Percentiles rank a stretch among this genome's conserved stretches.
Conservation (phyloP, 2,113 vertebrate species). For the Oriolus oriolus region DNA sequence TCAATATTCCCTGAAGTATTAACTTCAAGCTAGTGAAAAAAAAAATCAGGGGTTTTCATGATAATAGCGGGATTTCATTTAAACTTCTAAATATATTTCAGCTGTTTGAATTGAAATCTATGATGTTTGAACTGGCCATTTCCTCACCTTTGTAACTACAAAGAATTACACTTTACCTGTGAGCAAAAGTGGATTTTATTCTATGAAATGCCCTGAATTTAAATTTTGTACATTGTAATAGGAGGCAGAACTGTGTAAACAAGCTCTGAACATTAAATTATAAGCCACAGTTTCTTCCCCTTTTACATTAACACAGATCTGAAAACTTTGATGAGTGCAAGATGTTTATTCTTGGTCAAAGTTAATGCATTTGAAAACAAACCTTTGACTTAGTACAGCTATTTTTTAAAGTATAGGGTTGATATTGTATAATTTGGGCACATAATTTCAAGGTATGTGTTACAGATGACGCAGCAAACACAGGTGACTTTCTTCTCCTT, state of each 20-base stretch:
- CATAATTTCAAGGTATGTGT: neutral
- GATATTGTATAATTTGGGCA: neutral
- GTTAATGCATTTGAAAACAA: neutral
- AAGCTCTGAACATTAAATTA: neutral
- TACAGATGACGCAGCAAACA: neutral
- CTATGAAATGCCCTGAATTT: neutral
- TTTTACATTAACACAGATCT: neutral
- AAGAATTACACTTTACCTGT: slow-evolving; percentile 24
- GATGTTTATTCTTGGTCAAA: neutral
- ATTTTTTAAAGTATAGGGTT: neutral
- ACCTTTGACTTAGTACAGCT: neutral
- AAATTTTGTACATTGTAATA: neutral
- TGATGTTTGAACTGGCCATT: slow-evolving; percentile 26
- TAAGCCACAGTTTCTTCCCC: neutral
- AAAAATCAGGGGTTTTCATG: slow-evolving; percentile 44
- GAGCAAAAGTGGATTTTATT: slow-evolving; percentile 2
- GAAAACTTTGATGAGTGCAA: neutral
- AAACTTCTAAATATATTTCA: slow-evolving; percentile 62
- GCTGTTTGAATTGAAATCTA: slow-evolving; percentile 45
- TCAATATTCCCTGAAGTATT: slow-evolving; percentile 55
- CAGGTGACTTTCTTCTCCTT: neutral
- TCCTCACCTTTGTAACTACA: slow-evolving; percentile 18
- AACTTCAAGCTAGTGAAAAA: slow-evolving; percentile 56
- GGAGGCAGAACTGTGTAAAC: neutral
- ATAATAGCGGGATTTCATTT: slow-evolving; percentile 52